Base-by-base conservation (phyloP, 2,113 vertebrate species). In the Lophochroa leadbeateri region DNA sequence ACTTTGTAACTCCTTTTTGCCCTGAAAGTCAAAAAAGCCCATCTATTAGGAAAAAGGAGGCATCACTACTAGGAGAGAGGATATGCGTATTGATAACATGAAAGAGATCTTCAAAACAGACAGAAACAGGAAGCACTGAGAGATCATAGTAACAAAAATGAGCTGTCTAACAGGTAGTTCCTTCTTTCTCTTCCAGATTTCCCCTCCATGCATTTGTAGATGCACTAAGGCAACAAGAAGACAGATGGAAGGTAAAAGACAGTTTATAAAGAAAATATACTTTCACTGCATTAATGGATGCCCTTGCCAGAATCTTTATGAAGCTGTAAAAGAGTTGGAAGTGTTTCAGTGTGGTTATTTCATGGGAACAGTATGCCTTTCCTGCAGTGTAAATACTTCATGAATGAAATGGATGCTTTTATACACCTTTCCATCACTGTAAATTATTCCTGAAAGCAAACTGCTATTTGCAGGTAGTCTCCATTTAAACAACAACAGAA, bases 371-470 rank as follows among this genome's bases (percentile, higher is more conserved):
- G 92, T 70, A 33, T 21, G 70, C 85, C 89, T 96, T 94, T 92
- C 97, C 91, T 90, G 65, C 88, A 85, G 82, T 2, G 65, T 97
- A 96, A 98, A 97, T 97, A 97, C 95, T 97, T 95, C 82, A 95
- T 57, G 92, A 97, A 96, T 91, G 88, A 97, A 97, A 97, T 96
- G 82, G 91, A 95, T 96, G 96, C 74, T 93, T 97, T 94, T 93
- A 97, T 90, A 95, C 96, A 95, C 83, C 94, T 96, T 96, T 95
- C 95, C 81, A 69, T 97, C 96, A 96, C 78, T 87, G 88, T 61
- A 94, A 97, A 98, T 97, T 97, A 97, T 90, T 96, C 96, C 97
- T 88, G 94, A 94, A 96, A 96, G 96, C 96, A 82, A 95, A 91
- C 27, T 95, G 94, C 90, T 93, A 96, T 79, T 49, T 95, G 87